Base-by-base conservation (phyloP, 2,888 invertebrate genomes). In the Drosophila rellima region DNA sequence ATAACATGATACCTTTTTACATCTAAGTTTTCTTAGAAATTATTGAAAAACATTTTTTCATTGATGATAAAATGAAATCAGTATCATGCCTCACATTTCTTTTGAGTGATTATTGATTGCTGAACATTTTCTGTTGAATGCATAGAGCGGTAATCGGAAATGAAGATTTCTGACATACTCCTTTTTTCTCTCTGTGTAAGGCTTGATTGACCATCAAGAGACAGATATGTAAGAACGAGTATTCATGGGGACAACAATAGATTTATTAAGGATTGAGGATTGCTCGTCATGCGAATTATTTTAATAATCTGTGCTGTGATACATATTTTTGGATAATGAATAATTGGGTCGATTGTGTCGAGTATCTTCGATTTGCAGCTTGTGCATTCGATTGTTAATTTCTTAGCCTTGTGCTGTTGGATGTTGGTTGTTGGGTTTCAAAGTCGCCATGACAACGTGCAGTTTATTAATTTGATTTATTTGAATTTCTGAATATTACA, bases 221-320 rank as follows among this genome's bases (percentile, higher is more conserved):
- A 23, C 40, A 40, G 40, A 31, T 23, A 10, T 6, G 17, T 11
- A 4, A 10, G 11, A 10, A 35, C 4, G 11, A 42, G 40, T 20
- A 17, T 33, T 31, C 50, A 40, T 52, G 18, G 26, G 18, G 26
- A 17, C 35, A 52, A 23, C 40, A 45, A 61, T 61, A 26, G 7
- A 47, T 40, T 45, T 17, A 10, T 26, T 55, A 13, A 13, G 8
- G 33, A 42, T 26, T 55, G 18, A 15, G 6, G 26, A 40, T 48
- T 48, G 15, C 42, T 65, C 68, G 67, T 79, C 78, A 80, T 69
- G 82, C 80, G 79, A 88, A 79, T 70, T 83, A 86, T 84, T 88
- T 88, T 87, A 88, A 87, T 88, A 86, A 82, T 45, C 66, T 44
- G 10, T 39, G 62, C 48, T 62, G 15, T n/a, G 33, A 31, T n/a